Conservation (phyloP, 2,797 vertebrate species). For the Arvicola amphibius region DNA sequence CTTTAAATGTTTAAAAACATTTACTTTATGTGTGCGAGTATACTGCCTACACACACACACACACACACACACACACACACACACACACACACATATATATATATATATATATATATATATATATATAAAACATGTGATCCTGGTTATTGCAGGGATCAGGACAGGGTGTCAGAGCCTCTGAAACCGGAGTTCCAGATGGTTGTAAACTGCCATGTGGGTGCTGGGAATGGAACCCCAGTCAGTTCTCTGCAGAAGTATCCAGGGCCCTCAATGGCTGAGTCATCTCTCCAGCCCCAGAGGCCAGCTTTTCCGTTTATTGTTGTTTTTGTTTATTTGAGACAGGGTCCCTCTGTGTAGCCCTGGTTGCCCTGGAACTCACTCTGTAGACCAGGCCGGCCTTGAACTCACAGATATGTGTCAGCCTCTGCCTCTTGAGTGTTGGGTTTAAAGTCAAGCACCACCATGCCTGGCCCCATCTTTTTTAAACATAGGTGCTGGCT, state of each 20-base stretch:
- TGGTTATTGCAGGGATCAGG: background rate
- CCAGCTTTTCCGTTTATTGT: background rate
- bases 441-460: background rate
- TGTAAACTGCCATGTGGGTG: background rate
- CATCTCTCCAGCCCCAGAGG: background rate
- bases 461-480: background rate
- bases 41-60: too few species aligned
- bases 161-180: too few species aligned
- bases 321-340: background rate
- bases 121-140: background rate
- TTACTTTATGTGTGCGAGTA: background rate
- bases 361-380: background rate
- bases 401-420: background rate
- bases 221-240: background rate
- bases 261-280: background rate
- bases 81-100: background rate
- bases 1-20: background rate
- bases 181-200: background rate
- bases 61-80: too few species aligned
- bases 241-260: background rate
- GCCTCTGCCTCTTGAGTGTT: background rate
- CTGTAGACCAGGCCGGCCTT: background rate
- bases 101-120: too few species aligned
- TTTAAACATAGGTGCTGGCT: background rate
- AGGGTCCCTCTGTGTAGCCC: background rate